phyloP scores from a whole-genome alignment of 2,888 invertebrate species.

The Noctua comes region DNA sequence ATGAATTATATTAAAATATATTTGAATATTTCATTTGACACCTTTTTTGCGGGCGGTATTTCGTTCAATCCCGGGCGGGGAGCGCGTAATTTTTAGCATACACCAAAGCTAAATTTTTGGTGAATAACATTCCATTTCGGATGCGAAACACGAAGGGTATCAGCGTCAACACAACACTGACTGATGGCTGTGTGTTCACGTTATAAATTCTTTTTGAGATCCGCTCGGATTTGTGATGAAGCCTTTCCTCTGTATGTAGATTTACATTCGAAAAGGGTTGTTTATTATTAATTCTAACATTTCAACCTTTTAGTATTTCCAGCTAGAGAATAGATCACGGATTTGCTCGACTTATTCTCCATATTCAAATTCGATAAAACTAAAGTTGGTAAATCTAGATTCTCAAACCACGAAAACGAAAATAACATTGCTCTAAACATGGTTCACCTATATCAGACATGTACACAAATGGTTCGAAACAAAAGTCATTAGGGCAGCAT shows the following conservation, averaged over 20 bases:
- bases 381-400: neutral
- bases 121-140: constrained; percentile 90
- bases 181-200: constrained; percentile 83
- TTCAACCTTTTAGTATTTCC: constrained; percentile 38
- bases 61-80: constrained; percentile 88
- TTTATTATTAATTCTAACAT: constrained; percentile 51
- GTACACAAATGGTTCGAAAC: constrained; percentile 54
- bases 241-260: constrained; percentile 64
- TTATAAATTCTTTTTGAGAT: constrained; percentile 85
- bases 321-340: neutral
- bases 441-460: constrained; percentile 36
- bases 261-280: constrained; percentile 43
- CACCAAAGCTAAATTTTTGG: constrained; percentile 86
- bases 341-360: neutral
- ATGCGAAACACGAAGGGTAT: constrained; percentile 88
- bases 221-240: constrained; percentile 78
- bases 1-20: constrained; percentile 91
- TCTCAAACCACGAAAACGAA: constrained; percentile 24
- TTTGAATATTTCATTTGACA: constrained; percentile 91
- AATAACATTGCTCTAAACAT: constrained; percentile 7
- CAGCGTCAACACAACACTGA: constrained; percentile 88
- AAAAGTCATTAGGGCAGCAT: constrained; percentile 78
- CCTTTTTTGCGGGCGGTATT: constrained; percentile 90
- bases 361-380: neutral
- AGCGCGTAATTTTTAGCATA: constrained; percentile 89